These are phyloP conservation scores for Aphodius granarius DNA, from an alignment of 2,888 invertebrate species.

Conservation along the genomic window DNA sequence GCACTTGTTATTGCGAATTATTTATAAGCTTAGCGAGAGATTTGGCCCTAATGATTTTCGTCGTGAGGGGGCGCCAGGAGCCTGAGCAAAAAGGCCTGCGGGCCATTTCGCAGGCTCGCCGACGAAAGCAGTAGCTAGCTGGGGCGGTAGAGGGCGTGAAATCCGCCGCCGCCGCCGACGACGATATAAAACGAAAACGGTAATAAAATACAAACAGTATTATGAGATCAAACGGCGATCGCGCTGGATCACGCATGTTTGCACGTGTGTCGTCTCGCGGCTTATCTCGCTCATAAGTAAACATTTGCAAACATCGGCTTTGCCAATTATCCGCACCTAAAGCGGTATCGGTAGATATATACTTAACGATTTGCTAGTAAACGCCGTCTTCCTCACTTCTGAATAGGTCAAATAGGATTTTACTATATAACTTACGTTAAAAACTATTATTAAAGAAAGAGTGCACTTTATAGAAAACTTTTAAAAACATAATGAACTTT, in stretches of 20 bases:
- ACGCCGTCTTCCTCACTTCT: no score
- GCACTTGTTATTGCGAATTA: not conserved
- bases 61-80: not conserved
- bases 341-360: not conserved
- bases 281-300: not conserved
- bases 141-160: not conserved
- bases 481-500: no score
- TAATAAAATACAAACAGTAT: conserved; percentile 15
- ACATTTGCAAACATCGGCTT: not conserved
- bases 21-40: not conserved
- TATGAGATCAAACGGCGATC: conserved; percentile 4
- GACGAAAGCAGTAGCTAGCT: not conserved
- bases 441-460: no score
- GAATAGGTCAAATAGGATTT: no score
- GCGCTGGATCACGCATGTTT: not conserved
- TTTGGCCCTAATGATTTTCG: not conserved
- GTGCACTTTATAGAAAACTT: no score
- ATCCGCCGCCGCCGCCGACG: not conserved
- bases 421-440: no score
- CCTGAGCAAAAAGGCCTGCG: not conserved
- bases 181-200: not conserved
- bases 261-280: not conserved
- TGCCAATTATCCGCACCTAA: not conserved
- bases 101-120: not conserved
- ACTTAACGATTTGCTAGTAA: no score